Evolutionary conservation across 2,113 vertebrate genomes (phyloP), one percentile per base, ranked within the genome.

Genomic region (Poeciliopsis prolifica): DNA sequence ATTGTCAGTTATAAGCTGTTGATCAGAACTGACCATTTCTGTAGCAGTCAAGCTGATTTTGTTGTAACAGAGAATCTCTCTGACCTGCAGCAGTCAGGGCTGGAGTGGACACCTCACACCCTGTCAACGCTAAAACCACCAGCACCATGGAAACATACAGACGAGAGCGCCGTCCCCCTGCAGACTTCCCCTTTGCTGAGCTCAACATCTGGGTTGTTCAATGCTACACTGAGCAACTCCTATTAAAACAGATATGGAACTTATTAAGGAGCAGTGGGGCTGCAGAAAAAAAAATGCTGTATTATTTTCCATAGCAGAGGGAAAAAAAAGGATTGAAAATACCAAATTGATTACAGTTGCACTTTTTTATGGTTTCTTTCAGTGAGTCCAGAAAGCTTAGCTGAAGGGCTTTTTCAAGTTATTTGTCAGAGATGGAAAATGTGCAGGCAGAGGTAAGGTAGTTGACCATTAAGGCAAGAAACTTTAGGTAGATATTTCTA

Each of bases 71-170:
- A 72, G n/a, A 3, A 66, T 76, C 62, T 40, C 1, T 68, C 67
- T 81, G 77, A 87, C 85, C 84, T 78, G 78, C 26, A 70, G 74
- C 3, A 24, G 80, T 72, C 67, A 61, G 70, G 72, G 69, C 15
- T 17, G 66, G 60, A 63, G 79, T 19, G 51, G 64, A 63, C 74
- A 69, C 76, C 85, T 85, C 89, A 81, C 84, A 80, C 75, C 69
- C 83, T 88, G 87, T 93, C 89, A 89, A 63, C 85, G 61, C 85
- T 14, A 60, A 79, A 35, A 31, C 85, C 84, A 33, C 86, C 67
- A 78, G 80, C 70, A 68, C 81, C 70, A 72, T 68, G 69, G 77
- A 58, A 83, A 88, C 74, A 75, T 75, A 31, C 80, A 79, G 80
- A 35, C 30, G 68, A 72, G 64, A 61, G n/a, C 77, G 65, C 73